Evolutionary conservation across 2,888 invertebrate genomes (phyloP), one percentile per base, ranked within the genome.

Genomic region (Mythimna lalbum): DNA sequence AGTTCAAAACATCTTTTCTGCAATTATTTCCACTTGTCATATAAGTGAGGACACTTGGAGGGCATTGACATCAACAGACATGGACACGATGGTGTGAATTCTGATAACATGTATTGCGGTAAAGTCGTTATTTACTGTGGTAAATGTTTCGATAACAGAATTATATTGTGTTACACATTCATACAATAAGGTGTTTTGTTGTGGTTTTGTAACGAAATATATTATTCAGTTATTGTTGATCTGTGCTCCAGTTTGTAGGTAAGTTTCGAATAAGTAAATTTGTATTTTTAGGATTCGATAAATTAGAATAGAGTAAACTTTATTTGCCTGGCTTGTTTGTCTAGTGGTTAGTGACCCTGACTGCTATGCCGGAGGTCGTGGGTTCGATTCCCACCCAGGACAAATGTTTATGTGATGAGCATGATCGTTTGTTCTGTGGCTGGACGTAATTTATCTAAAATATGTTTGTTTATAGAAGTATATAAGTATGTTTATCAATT

Each of bases 131-230:
- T 2, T 10, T 33, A 50, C 23, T 47, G 61, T 33, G 50, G 47
- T 47, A 9, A 52, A 23, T 23, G 12, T 59, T 2, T 14, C 27
- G 4, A 73, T 49, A 67, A 23, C 49, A 47, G 36, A 33, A 56
- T 61, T 33, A 43, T 62, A 56, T 36, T 31, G 21, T n/a, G 12
- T 36, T n/a, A 31, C 31, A 62, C 43, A 62, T 52, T 47, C 36
- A 14, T n/a, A 53, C 23, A 39, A 12, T 23, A 3, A 23, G 1
- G 14, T 43, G 36, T 53, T 43, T 27, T 31, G 19, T 4, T 39
- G 61, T 36, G 56, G 50, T 67, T 57, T 36, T 4, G 23, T 57
- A 21, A 14, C 17, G 12, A 39, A 39, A 57, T 39, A 0, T 43
- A 52, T 72, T 52, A 57, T 43, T 31, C 12, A 23, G 21, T 56